phyloP scores from a whole-genome alignment of 1,140 invertebrate genomes.

The Bombus pyrosoma region DNA sequence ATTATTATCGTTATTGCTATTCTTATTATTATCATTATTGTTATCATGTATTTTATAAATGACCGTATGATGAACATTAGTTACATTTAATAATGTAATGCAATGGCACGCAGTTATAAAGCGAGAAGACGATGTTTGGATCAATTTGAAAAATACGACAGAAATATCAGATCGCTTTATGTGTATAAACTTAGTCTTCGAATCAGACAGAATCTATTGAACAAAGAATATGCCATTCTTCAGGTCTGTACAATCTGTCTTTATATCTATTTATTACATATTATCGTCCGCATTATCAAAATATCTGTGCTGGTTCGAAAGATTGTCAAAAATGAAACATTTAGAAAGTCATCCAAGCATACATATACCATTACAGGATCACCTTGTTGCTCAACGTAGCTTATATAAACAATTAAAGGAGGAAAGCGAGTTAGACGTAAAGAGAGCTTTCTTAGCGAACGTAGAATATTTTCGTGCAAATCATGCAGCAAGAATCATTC shows the following conservation, averaged over 20 bases:
- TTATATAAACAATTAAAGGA: constrained; percentile 65
- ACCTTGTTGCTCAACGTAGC: constrained; percentile 60
- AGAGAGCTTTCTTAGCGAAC: constrained; percentile 61
- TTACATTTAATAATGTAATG: neutral
- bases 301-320: neutral
- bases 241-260: constrained; percentile 41
- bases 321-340: neutral
- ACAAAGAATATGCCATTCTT: constrained; percentile 46
- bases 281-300: neutral
- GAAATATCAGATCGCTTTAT: constrained; percentile 60
- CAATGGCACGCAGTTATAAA: neutral
- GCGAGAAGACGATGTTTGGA: constrained; percentile 52
- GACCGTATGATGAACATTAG: neutral
- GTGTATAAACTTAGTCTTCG: constrained; percentile 59
- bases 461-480: constrained; percentile 72
- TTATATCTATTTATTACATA: neutral
- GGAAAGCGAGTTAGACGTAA: constrained; percentile 67
- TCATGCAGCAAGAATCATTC: constrained; percentile 75
- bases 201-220: constrained; percentile 45
- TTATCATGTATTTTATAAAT: neutral
- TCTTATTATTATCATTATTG: too few relatives aligned
- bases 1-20: neutral
- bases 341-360: neutral
- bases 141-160: constrained; percentile 62
- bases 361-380: constrained; percentile 52